Base-by-base conservation (phyloP, 2,888 invertebrate species). In the Allygus modestus region DNA sequence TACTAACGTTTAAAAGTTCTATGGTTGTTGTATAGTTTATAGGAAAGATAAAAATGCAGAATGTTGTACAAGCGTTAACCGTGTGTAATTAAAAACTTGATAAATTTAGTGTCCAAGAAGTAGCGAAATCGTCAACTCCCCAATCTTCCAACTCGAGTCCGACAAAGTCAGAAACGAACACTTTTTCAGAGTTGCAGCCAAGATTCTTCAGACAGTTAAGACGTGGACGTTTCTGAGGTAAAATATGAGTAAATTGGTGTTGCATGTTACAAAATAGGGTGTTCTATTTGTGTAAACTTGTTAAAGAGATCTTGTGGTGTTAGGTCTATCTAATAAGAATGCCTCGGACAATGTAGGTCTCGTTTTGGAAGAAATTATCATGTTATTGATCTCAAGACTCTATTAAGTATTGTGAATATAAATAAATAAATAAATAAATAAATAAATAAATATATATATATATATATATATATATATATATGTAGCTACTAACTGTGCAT, bases 181-280 rank as follows among this genome's bases (percentile, higher is more conserved):
- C 96, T 91, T 95, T 94, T 93, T 94, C 95, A 90, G 96, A 96
- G 92, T 92, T 94, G 91, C 96, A 95, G 91, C 95, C 95, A 90
- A 95, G 96, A 97, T 93, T 95, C 97, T 91, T 97, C 97, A 90
- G 97, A 97, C 93, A 97, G 97, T 91, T 98, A 98, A 92, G 97
- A 97, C 92, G 98, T 97, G 91, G 97, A 97, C 92, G 97, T 97
- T 91, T 97, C 97, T 90, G 97, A 97, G 97, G 97, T 98, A 95
- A 94, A 90, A 85, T 75, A 82, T 51, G 58, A 73, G 37, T 79
- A 37, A 82, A 71, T 65, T 61, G 46, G 54, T 77, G 20, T 31
- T 83, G 73, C 73, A 51, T 73, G 83, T 54, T 77, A 79, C 61
- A 28, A 51, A 77, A 28, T 81, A 51, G 73, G 58, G 61, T 79